Percentiles rank a stretch among this genome's conserved stretches.
Conservation (phyloP, 2,113 vertebrate genomes). For the Poeciliopsis occidentalis region DNA sequence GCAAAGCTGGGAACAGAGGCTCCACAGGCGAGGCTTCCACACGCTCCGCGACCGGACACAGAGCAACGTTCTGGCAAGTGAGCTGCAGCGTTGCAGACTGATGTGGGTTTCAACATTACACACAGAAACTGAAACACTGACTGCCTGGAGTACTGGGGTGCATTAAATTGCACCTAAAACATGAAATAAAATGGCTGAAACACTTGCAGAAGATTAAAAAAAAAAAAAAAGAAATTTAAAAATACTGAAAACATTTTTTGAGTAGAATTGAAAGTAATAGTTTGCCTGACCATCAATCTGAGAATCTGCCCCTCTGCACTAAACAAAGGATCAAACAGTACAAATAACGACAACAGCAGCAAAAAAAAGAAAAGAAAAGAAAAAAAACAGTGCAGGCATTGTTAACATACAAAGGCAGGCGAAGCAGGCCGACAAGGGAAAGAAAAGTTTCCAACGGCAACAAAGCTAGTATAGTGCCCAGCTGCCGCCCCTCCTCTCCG, state of each 20-base stretch:
- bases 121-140: not conserved
- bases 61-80: constrained; percentile 17
- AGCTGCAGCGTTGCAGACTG: constrained; percentile 26
- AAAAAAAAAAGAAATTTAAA: not conserved
- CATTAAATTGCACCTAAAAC: constrained; percentile 4
- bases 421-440: constrained; percentile 28
- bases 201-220: not conserved
- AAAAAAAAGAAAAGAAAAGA: too few relatives aligned
- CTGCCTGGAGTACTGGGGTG: not conserved
- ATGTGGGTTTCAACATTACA: constrained; percentile 34
- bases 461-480: constrained; percentile 68
- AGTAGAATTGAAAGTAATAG: not conserved
- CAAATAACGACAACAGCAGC: constrained; percentile 15
- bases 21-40: constrained; percentile 27
- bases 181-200: not conserved
- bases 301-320: not conserved
- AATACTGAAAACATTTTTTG: too few relatives aligned
- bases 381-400: constrained; percentile 48
- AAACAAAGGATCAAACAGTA: not conserved
- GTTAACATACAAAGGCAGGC: constrained; percentile 54
- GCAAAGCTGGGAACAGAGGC: constrained; percentile 45
- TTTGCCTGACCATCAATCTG: not conserved
- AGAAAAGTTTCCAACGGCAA: constrained; percentile 67
- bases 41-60: constrained; percentile 26
- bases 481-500: constrained; percentile 27